Evolutionary conservation across 2,797 vertebrate genomes (phyloP).

Genomic region (Lepilemur septentrionalis): DNA sequence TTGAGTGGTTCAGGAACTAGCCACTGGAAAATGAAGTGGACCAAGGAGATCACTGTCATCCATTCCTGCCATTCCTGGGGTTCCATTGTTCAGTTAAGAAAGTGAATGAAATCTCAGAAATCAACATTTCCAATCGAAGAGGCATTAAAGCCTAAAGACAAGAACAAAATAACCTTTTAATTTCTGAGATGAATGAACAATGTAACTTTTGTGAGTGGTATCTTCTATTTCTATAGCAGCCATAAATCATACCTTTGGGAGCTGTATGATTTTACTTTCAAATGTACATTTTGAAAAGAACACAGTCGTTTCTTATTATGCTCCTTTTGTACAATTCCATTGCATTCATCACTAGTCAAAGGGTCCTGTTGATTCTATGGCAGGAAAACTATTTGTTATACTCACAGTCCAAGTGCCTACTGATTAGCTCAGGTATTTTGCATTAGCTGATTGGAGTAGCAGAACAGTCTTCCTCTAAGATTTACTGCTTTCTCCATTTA

Average conservation of each 20-base stretch:
- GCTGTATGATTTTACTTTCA: conserved; percentile 73
- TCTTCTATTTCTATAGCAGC: conserved; percentile 73
- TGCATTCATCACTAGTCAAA: conserved; percentile 73
- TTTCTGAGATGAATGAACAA: conserved; percentile 79
- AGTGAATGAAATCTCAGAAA: conserved; percentile 66
- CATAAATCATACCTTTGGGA: conserved; percentile 79
- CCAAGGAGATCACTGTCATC: background rate
- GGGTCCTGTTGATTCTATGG: conserved; percentile 73
- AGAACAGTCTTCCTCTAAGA: background rate
- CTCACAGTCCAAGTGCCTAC: background rate
- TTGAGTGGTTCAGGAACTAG: background rate
- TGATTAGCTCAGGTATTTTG: conserved; percentile 3
- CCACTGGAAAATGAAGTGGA: background rate
- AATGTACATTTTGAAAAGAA: conserved; percentile 75
- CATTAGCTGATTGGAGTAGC: background rate
- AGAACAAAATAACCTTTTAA: conserved; percentile 76
- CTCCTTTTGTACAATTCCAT: conserved; percentile 71
- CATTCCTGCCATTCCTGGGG: background rate
- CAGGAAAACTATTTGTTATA: conserved; percentile 63
- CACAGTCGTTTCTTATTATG: conserved; percentile 59
- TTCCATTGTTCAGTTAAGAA: conserved; percentile 47
- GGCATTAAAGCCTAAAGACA: conserved; percentile 55
- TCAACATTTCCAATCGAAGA: conserved; percentile 62
- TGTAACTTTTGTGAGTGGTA: conserved; percentile 72
- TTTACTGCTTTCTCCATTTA: background rate